phyloP scores from a whole-genome alignment of 2,797 vertebrate species.

The Trematomus bernacchii region DNA sequence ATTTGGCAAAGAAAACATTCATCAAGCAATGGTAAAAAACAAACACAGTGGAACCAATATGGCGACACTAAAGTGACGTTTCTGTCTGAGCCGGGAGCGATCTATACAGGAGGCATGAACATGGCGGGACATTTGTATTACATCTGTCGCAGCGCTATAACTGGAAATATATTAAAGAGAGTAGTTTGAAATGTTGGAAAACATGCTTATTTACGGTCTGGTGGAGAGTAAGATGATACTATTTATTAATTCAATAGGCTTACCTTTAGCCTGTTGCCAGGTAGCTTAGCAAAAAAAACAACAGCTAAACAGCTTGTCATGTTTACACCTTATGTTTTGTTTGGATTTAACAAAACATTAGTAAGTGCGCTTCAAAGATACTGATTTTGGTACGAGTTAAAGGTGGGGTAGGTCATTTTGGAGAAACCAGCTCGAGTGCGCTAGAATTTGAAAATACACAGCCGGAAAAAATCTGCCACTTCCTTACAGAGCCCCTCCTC shows the following conservation, averaged over 20 bases:
- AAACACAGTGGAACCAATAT: conserved; percentile 57
- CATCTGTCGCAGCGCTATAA: conserved; percentile 28
- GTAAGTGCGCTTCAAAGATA: conserved; percentile 18
- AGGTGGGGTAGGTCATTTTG: too few species aligned
- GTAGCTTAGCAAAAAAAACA: conserved; percentile 22
- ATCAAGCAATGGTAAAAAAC: conserved; percentile 63
- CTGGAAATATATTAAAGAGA: conserved; percentile 7
- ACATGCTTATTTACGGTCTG: conserved; percentile 13
- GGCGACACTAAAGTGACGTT: conserved; percentile 60
- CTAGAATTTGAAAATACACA: too few species aligned
- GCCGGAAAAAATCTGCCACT: too few species aligned
- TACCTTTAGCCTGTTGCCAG: neutral
- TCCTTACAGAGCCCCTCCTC: too few species aligned
- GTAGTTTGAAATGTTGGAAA: neutral
- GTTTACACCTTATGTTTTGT: neutral
- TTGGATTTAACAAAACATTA: neutral
- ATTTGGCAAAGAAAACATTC: conserved; percentile 83
- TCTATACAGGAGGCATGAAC: conserved; percentile 20
- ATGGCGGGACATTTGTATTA: conserved; percentile 13
- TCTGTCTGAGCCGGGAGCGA: conserved; percentile 39
- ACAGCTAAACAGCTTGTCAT: neutral
- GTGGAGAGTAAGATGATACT: neutral
- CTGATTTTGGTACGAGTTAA: conserved; percentile 5
- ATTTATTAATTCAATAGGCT: neutral
- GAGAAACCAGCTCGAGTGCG: too few species aligned